Conservation (phyloP, 2,797 vertebrate genomes). For the Oreochromis grahami region DNA sequence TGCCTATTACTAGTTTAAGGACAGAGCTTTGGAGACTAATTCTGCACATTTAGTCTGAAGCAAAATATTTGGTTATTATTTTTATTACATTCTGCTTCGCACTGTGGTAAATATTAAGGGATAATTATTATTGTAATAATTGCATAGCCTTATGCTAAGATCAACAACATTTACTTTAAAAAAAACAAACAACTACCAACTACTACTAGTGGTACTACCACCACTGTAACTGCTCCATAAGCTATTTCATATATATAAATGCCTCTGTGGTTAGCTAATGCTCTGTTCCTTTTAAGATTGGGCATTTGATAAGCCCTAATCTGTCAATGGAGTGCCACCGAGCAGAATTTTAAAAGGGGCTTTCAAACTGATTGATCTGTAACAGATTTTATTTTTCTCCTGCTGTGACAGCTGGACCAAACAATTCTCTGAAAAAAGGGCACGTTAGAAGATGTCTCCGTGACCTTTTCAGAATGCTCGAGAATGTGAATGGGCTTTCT, state of each 20-base stretch:
- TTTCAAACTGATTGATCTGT: conserved; percentile 35
- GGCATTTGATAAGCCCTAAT: conserved; percentile 32
- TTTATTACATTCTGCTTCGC: background rate
- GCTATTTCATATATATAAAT: background rate
- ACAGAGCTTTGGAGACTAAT: background rate
- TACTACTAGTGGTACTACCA: background rate
- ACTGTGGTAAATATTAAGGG: background rate
- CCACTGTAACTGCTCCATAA: background rate
- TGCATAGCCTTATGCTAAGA: background rate
- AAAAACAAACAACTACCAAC: background rate
- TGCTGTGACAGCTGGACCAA: conserved; percentile 33
- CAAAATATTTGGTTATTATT: background rate
- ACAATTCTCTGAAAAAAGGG: conserved; percentile 32
- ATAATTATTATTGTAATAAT: conserved; percentile 1
- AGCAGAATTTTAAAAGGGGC: conserved; percentile 29
- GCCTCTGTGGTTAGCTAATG: background rate
- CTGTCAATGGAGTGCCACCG: conserved; percentile 9
- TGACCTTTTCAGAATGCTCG: conserved; percentile 53
- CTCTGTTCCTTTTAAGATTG: conserved; percentile 17
- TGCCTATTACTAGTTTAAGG: background rate
- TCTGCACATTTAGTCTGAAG: background rate
- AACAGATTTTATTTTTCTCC: conserved; percentile 27
- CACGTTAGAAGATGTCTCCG: conserved; percentile 35
- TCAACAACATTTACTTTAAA: background rate
- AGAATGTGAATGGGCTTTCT: conserved; percentile 16